Evolutionary conservation across 2,888 invertebrate species (phyloP).

Genomic region (Hypercompe scribonia): DNA sequence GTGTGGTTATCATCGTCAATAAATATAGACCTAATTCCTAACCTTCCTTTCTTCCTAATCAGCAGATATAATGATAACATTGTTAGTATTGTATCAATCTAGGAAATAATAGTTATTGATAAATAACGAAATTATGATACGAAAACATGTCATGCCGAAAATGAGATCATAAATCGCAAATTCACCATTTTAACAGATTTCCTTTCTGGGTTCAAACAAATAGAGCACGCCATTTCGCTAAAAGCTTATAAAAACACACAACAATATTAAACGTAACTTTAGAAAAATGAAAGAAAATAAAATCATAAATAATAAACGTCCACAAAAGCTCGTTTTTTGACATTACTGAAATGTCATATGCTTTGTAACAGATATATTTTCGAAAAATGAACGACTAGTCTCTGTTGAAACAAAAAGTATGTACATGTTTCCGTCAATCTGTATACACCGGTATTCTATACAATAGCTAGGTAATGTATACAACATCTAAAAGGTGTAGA

Average conservation of each 20-base stretch:
- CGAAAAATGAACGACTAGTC: slow-evolving; percentile 9
- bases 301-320: background rate
- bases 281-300: slow-evolving; percentile 22
- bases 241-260: slow-evolving; percentile 17
- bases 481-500: no score
- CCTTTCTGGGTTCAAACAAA: slow-evolving; percentile 31
- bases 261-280: slow-evolving; percentile 12
- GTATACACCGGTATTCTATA: no score
- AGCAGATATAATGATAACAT: background rate
- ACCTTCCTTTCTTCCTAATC: no score
- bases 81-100: background rate
- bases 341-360: slow-evolving; percentile 6
- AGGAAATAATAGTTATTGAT: background rate
- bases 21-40: no score
- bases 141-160: background rate
- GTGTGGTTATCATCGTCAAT: background rate
- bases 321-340: background rate
- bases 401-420: slow-evolving; percentile 1
- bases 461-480: no score
- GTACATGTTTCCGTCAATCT: no score
- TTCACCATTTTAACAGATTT: slow-evolving; percentile 39
- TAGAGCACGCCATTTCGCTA: slow-evolving; percentile 38
- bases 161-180: background rate
- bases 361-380: slow-evolving; percentile 2
- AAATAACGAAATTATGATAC: background rate